phyloP scores from a whole-genome alignment of 2,113 vertebrate species.

The Dolichallabes microphthalmus region DNA sequence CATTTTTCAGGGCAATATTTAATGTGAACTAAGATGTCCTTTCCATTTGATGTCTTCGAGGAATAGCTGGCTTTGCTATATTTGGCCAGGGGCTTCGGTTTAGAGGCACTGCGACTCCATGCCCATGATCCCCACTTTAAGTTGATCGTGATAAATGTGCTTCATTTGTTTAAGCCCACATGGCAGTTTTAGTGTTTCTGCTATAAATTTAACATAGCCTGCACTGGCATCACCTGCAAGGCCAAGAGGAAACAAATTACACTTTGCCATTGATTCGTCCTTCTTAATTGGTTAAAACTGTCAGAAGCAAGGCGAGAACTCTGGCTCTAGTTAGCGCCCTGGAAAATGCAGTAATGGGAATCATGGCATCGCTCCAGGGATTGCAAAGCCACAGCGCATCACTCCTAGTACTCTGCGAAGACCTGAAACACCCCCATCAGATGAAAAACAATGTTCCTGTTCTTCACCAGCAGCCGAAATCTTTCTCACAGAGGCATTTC shows the following conservation, averaged over 20 bases:
- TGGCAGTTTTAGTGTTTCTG: slow-evolving; percentile 89
- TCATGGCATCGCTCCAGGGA: slow-evolving; percentile 81
- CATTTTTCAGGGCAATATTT: slow-evolving; percentile 85
- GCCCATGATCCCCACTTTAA: slow-evolving; percentile 79
- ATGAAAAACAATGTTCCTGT: slow-evolving; percentile 36
- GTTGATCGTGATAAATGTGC: slow-evolving; percentile 81
- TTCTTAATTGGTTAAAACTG: slow-evolving; percentile 85
- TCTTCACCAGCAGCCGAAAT: slow-evolving; percentile 31
- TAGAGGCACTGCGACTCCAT: slow-evolving; percentile 73
- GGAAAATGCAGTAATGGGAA: slow-evolving; percentile 82
- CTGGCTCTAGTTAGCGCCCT: slow-evolving; percentile 73
- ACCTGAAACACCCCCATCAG: slow-evolving; percentile 30
- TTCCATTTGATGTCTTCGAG: slow-evolving; percentile 81
- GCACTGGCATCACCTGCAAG: slow-evolving; percentile 84
- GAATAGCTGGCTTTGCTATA: slow-evolving; percentile 86
- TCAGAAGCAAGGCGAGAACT: slow-evolving; percentile 79
- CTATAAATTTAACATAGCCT: slow-evolving; percentile 85
- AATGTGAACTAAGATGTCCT: slow-evolving; percentile 83
- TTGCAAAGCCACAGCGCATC: slow-evolving; percentile 3
- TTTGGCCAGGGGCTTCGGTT: slow-evolving; percentile 80
- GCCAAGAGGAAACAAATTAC: slow-evolving; percentile 86
- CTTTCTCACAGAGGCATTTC: slow-evolving; percentile 23
- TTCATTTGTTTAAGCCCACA: slow-evolving; percentile 85
- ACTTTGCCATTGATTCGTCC: slow-evolving; percentile 70
- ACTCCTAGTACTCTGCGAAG: slow-evolving; percentile 3